Conservation (phyloP, 2,888 invertebrate species). For the Euplexia lucipara region DNA sequence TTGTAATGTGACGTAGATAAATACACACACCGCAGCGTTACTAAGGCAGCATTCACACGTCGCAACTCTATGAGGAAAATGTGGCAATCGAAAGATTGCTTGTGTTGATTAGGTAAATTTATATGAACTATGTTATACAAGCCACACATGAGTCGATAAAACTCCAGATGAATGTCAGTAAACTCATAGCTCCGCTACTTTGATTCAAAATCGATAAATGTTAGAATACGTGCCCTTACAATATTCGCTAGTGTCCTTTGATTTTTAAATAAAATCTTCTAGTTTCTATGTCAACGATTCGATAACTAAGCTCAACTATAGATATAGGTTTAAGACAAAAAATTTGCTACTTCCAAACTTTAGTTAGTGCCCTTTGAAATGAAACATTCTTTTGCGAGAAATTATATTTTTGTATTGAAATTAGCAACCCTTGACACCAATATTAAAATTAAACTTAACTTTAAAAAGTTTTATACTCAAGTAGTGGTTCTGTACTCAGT, state of each 20-base stretch:
- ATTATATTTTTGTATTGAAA: constrained; percentile 53
- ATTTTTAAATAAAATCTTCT: constrained; percentile 6
- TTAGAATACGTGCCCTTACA: constrained; percentile 14
- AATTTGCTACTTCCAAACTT: constrained; percentile 40
- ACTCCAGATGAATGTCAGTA: constrained; percentile 30
- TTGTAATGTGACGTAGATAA: neutral
- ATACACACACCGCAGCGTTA: constrained; percentile 26
- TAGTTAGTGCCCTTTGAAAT: constrained; percentile 20
- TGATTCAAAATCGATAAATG: constrained; percentile 8
- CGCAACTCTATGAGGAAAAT: constrained; percentile 17
- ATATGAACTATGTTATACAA: constrained; percentile 29
- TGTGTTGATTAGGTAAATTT: constrained; percentile 29
- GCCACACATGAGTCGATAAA: constrained; percentile 33
- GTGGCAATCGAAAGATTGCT: constrained; percentile 17
- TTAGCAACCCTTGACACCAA: constrained; percentile 27
- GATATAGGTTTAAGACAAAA: constrained; percentile 54
- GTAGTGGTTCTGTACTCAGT: constrained; percentile 31
- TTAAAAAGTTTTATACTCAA: constrained; percentile 34
- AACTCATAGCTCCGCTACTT: neutral
- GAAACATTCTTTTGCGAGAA: constrained; percentile 49
- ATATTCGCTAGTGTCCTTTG: constrained; percentile 19
- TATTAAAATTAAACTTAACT: constrained; percentile 20
- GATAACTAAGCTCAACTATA: constrained; percentile 54
- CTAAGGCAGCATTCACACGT: constrained; percentile 45
- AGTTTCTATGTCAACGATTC: constrained; percentile 25